Evolutionary conservation across 2,113 vertebrate species (phyloP).

Genomic region (Alectura lathami): DNA sequence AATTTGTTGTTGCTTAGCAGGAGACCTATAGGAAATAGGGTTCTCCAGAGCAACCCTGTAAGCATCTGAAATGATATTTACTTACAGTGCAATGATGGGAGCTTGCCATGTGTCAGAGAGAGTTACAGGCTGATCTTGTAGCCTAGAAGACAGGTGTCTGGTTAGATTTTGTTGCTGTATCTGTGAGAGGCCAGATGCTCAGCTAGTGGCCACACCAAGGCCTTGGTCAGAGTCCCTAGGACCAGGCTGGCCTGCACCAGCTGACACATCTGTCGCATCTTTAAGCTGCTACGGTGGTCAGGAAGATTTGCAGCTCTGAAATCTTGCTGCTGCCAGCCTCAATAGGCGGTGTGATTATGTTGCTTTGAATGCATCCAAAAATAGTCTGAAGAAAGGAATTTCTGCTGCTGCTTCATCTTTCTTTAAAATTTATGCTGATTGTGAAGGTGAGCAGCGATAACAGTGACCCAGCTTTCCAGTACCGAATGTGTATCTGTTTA

Average conservation of each 20-base stretch:
- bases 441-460: neutral
- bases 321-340: neutral
- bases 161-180: neutral
- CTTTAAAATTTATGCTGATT: neutral
- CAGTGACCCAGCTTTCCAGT: fast-evolving
- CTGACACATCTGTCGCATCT: neutral
- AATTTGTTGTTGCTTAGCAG: neutral
- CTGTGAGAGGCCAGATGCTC: neutral
- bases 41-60: neutral
- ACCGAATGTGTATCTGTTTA: neutral
- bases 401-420: neutral
- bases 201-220: neutral
- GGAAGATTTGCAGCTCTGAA: neutral
- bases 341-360: neutral
- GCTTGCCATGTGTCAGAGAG: neutral
- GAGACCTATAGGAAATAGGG: neutral
- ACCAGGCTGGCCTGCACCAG: neutral
- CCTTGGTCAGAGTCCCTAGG: neutral
- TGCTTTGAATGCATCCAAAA: neutral
- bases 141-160: neutral
- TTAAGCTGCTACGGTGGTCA: neutral
- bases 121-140: neutral
- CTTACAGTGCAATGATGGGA: neutral
- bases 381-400: neutral
- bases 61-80: neutral